A percentile compares a stretch with the other conserved stretches of the same genome.
These are phyloP conservation scores for Amazona guildingii DNA, from an alignment of 2,113 vertebrate species.

Conservation along the genomic window DNA sequence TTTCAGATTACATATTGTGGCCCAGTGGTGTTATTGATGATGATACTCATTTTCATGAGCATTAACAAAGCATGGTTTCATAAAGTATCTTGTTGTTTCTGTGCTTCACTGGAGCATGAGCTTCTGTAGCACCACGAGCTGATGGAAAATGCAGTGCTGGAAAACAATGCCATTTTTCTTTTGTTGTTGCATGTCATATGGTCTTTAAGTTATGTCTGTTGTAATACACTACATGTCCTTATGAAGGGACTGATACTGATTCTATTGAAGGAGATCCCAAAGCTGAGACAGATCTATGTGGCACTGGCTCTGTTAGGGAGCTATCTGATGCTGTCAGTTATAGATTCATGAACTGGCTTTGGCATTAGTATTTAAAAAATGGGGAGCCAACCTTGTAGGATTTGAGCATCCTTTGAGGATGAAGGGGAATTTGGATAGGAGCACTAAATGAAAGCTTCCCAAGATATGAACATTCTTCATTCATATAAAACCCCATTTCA, in stretches of 20 bases:
- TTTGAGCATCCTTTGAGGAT: neutral
- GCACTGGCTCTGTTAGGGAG: neutral
- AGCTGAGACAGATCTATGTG: neutral
- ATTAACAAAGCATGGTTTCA: neutral
- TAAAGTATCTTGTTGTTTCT: neutral
- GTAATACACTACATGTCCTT: neutral
- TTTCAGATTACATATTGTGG: neutral
- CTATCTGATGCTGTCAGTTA: neutral
- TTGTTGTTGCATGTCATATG: neutral
- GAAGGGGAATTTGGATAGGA: neutral
- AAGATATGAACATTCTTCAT: neutral
- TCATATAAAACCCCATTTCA: neutral
- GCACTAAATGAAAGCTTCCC: neutral
- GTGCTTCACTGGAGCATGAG: slow-evolving; percentile 22
- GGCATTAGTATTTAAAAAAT: neutral
- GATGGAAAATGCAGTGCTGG: neutral
- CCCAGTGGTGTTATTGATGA: neutral
- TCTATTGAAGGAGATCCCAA: neutral
- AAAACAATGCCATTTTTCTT: neutral
- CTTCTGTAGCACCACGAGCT: neutral
- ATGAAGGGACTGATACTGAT: neutral
- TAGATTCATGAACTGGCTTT: neutral
- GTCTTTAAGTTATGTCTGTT: neutral
- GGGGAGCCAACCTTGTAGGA: neutral
- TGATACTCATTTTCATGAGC: neutral